phyloP scores from a whole-genome alignment of 2,888 invertebrate genomes.

The Alviniconcha strummeri region DNA sequence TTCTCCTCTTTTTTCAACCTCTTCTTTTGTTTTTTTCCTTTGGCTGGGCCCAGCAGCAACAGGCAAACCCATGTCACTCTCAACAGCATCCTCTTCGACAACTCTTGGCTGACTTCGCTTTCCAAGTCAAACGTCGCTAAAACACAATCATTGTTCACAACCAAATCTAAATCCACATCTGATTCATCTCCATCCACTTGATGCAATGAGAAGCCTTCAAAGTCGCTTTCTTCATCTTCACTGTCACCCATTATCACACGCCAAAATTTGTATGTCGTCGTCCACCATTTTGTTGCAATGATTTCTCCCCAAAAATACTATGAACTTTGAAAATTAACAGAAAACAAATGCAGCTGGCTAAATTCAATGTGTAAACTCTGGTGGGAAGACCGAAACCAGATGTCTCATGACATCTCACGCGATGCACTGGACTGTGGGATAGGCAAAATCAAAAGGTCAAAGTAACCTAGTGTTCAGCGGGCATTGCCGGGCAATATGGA shows the following conservation, averaged over 20 bases:
- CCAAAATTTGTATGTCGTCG: background rate
- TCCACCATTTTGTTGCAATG: background rate
- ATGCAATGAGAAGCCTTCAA: background rate
- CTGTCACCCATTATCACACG: background rate
- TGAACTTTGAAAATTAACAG: background rate
- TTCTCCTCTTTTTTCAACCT: background rate
- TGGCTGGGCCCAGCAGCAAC: background rate
- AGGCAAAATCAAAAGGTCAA: background rate
- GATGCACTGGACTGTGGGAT: background rate
- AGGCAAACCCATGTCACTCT: background rate
- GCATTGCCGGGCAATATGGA: background rate
- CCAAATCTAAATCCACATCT: conserved; percentile 1
- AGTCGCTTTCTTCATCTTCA: background rate
- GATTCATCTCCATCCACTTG: background rate
- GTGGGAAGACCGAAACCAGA: background rate
- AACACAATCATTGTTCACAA: background rate
- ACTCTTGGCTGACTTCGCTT: background rate
- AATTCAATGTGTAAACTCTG: background rate
- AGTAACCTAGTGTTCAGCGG: background rate
- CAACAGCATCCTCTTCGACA: no score
- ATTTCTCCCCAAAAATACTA: background rate
- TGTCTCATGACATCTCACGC: background rate
- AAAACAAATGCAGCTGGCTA: background rate
- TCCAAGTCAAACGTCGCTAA: background rate
- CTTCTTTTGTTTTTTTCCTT: background rate